Conservation (phyloP, 2,113 vertebrate genomes). For the Tamias sibiricus region DNA sequence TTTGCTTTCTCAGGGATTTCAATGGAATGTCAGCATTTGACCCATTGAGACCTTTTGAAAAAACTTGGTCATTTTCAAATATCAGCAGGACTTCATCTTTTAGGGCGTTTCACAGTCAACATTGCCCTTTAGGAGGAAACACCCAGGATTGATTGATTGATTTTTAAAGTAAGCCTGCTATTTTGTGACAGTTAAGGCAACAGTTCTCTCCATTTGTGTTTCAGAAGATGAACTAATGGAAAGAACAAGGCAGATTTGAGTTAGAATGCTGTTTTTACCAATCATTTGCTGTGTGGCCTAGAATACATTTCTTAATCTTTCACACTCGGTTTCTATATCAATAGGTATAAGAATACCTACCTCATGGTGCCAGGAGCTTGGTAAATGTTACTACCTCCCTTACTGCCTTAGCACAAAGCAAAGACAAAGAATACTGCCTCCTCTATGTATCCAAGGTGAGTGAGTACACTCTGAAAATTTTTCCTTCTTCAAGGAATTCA, state of each 20-base stretch:
- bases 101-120: neutral
- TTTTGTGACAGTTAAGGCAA: neutral
- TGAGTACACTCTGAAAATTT: neutral
- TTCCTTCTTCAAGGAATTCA: neutral
- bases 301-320: conserved; percentile 17
- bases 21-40: conserved; percentile 36
- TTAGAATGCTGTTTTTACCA: neutral
- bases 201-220: neutral
- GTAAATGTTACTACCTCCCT: neutral
- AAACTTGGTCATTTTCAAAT: conserved; percentile 38
- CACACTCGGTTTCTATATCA: neutral
- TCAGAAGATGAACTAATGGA: neutral
- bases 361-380: neutral
- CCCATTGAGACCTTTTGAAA: neutral
- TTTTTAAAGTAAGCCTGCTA: conserved; percentile 4
- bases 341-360: neutral
- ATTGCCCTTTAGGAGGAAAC: conserved; percentile 10
- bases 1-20: conserved; percentile 42
- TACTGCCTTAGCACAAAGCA: neutral
- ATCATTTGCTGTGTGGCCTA: neutral
- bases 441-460: neutral
- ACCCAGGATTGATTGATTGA: neutral
- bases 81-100: neutral
- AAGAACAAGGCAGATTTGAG: neutral
- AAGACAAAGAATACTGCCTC: neutral